Evolutionary conservation across 2,888 invertebrate genomes (phyloP), one percentile per base, ranked within the genome.

Genomic region (Drosophila paranaensis): DNA sequence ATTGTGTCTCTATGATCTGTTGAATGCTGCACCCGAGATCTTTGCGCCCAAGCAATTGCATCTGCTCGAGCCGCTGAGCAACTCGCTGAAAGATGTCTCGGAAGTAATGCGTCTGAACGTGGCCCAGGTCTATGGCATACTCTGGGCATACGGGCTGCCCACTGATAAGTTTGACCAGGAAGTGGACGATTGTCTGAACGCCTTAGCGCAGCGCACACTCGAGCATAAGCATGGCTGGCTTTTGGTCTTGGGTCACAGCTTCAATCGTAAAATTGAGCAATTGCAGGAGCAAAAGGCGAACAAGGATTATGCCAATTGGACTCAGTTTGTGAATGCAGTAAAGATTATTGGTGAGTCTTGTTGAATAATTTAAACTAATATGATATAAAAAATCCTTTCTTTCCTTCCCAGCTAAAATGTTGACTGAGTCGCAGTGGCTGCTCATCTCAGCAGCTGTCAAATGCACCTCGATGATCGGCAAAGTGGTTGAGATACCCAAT

Each of bases 1-100:
- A 58, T 95, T 95, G 62, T 97, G 96, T 81, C 94, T 98, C 89
- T 93, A 97, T 78, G 98, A 98, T 93, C 94, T 97, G 27, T 94
- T 97, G n/a, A 97, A 97, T 45, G 96, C 96, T 69, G 95, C 96
- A 11, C 96, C 97, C 0, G 94, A 95, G 27, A 93, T 95, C 63
- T 94, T 97, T 86, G 94, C 95, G 0, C 89, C 94, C 39, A 94
- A 95, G 73, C 95, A 96, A 90, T 93, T 94, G 3, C 94, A 92
- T 84, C 80, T 93, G 25, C 72, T 92, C 4, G 92, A 92, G 33
- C 90, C 91, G 0, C 74, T 93, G 25, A 69, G 79, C 1, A 82
- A 91, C 53, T 91, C 96, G 2, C 93, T 96, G 58, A 95, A 94
- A 16, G 95, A 95, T 53, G 95, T 95, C 9, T 96, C 96, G 79